Conservation (phyloP, 2,888 invertebrate species). For the Caenorhabditis zanzibari region DNA sequence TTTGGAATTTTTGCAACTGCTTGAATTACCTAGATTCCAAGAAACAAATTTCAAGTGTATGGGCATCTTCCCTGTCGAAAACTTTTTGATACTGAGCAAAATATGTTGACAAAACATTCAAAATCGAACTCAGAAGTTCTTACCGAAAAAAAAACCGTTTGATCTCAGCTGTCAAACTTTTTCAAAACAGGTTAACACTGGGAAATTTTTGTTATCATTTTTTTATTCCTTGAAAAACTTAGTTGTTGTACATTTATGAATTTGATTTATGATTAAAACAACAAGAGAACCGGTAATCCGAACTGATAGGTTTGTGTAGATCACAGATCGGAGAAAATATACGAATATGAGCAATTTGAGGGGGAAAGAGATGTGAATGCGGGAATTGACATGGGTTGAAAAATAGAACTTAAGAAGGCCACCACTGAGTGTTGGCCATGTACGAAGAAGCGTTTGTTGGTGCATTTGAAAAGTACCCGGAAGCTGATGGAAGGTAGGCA, state of each 20-base stretch:
- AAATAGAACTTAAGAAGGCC: constrained; percentile 28
- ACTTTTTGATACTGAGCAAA: too few species aligned
- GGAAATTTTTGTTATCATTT: too few species aligned
- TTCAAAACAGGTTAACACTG: too few species aligned
- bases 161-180: too few species aligned
- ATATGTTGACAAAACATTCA: too few species aligned
- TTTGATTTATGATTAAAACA: background rate
- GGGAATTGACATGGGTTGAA: constrained; percentile 21
- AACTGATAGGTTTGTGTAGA: constrained; percentile 44
- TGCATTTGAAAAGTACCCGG: constrained; percentile 66
- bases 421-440: constrained; percentile 62
- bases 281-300: constrained; percentile 56
- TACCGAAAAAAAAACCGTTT: too few species aligned
- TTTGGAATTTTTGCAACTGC: too few species aligned
- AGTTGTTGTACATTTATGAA: background rate
- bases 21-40: background rate
- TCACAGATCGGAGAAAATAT: constrained; percentile 38
- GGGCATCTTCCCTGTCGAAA: too few species aligned
- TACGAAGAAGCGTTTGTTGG: constrained; percentile 61
- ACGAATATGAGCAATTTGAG: constrained; percentile 38
- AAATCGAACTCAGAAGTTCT: too few species aligned
- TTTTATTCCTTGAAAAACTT: too few species aligned
- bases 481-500: constrained; percentile 69
- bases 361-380: background rate
- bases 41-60: too few species aligned